Evolutionary conservation across 1,140 invertebrate genomes (phyloP).

Genomic region (Lordiphosa stackelbergi): DNA sequence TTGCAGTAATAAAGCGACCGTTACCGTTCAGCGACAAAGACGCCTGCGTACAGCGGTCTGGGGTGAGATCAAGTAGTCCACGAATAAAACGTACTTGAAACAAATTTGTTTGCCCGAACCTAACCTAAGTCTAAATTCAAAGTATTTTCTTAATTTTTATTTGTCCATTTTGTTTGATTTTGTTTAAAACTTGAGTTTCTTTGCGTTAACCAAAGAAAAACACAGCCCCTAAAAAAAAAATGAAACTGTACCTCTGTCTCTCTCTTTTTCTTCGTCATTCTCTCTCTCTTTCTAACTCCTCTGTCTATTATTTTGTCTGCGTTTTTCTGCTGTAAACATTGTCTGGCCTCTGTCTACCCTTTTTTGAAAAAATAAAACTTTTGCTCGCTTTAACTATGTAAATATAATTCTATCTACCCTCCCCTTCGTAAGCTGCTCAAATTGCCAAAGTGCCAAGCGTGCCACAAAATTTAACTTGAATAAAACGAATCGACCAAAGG

Average conservation of each 20-base stretch:
- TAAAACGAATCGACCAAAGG: no score
- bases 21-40: slow-evolving; percentile 78
- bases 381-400: slow-evolving; percentile 53
- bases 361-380: not conserved
- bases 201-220: slow-evolving; percentile 56
- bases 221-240: slow-evolving; percentile 29
- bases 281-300: slow-evolving; percentile 33
- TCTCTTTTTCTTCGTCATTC: slow-evolving; percentile 16
- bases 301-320: slow-evolving; percentile 43
- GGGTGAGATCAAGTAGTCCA: slow-evolving; percentile 83
- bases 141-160: slow-evolving; percentile 11
- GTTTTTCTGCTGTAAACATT: slow-evolving; percentile 60
- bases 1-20: slow-evolving; percentile 76
- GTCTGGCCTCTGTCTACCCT: slow-evolving; percentile 41
- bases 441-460: no score
- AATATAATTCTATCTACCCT: slow-evolving; percentile 28
- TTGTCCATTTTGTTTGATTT: slow-evolving; percentile 52
- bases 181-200: slow-evolving; percentile 36
- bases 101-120: slow-evolving; percentile 36
- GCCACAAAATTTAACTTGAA: not conserved
- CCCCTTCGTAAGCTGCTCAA: not conserved
- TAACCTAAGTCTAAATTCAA: slow-evolving; percentile 18
- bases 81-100: slow-evolving; percentile 76
- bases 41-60: slow-evolving; percentile 85
- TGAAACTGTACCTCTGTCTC: slow-evolving; percentile 15